Conservation (phyloP, 37 sponge, comb jelly and placozoan species). For the Chondrosia reniformis region DNA sequence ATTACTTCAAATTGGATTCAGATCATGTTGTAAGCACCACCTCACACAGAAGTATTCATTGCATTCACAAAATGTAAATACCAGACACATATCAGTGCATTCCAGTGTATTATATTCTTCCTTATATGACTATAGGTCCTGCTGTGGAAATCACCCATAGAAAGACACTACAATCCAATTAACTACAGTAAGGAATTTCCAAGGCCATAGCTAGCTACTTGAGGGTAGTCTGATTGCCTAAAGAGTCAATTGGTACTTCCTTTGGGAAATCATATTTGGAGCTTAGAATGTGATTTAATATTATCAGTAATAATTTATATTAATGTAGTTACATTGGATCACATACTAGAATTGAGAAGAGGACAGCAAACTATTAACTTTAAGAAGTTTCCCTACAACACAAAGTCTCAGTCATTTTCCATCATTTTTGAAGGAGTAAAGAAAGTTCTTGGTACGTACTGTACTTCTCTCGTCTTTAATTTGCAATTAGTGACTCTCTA, state of each 20-base stretch:
- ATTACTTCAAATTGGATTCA: background rate
- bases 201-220: too few species aligned
- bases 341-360: conserved; percentile 51
- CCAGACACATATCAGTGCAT: too few species aligned
- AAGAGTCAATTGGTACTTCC: too few species aligned
- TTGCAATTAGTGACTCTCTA: background rate
- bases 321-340: conserved; percentile 35
- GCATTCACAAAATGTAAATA: background rate
- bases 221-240: too few species aligned
- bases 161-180: background rate
- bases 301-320: too few species aligned
- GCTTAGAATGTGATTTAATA: too few species aligned
- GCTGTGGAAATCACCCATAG: background rate
- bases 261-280: too few species aligned
- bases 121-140: background rate
- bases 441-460: background rate
- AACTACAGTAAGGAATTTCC: conserved; percentile 23
- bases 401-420: conserved; percentile 66
- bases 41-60: background rate
- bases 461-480: too few species aligned
- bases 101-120: too few species aligned
- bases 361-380: conserved; percentile 65
- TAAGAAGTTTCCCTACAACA: conserved; percentile 65
- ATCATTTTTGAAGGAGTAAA: conserved; percentile 61
- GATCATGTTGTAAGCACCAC: background rate